Percentiles rank a stretch among this genome's conserved stretches.
Evolutionary conservation across 2,113 vertebrate species (phyloP).

Genomic region (Jacana jacana): DNA sequence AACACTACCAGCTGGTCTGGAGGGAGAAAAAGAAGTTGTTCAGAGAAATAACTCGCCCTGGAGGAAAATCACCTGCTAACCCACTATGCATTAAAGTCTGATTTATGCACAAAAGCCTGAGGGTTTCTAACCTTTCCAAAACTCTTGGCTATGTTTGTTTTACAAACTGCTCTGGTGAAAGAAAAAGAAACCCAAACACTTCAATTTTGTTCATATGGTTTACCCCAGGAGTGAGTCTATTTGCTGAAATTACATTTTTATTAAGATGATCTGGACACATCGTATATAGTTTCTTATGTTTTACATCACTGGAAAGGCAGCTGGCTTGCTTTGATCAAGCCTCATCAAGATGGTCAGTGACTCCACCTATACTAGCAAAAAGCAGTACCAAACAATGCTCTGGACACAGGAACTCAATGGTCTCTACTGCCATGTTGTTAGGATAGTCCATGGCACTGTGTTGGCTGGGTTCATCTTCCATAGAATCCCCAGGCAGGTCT

Average conservation of each 20-base stretch:
- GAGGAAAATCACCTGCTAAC: slow-evolving; percentile 29
- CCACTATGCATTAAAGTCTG: neutral
- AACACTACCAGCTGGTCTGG: slow-evolving; percentile 14
- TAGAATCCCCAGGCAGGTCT: neutral
- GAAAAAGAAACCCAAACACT: neutral
- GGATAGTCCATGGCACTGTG: neutral
- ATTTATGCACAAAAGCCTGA: neutral
- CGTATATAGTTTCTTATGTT: neutral
- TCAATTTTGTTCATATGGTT: neutral
- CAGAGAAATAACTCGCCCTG: neutral
- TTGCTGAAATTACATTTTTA: neutral
- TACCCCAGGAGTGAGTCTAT: neutral
- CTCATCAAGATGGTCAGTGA: neutral
- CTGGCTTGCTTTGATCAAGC: neutral
- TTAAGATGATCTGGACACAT: neutral
- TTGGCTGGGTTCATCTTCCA: neutral
- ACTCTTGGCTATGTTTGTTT: neutral
- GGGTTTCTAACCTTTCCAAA: neutral
- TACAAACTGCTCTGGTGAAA: neutral
- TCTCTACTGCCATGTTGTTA: neutral
- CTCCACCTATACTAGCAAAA: neutral
- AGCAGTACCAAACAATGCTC: neutral
- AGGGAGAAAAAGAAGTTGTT: neutral
- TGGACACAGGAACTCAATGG: neutral
- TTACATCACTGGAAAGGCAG: neutral